phyloP scores from a whole-genome alignment of 1,140 invertebrate species.

The Brachionus paranguensis region DNA sequence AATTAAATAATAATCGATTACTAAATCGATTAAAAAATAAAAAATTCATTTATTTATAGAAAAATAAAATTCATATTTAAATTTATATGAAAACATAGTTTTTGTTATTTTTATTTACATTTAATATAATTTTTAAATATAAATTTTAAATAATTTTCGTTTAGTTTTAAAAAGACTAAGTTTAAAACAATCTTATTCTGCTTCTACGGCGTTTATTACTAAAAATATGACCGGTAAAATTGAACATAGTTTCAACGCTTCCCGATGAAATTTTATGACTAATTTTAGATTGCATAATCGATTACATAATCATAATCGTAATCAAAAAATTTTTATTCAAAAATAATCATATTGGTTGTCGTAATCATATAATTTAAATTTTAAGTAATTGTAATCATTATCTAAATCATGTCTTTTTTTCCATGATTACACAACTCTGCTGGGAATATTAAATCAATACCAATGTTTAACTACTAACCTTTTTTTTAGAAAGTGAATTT shows the following conservation, averaged over 20 bases:
- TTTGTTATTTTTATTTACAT: not conserved
- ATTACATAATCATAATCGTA: not conserved
- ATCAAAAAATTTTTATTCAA: not conserved
- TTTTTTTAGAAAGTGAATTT: too few species aligned
- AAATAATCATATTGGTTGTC: not conserved
- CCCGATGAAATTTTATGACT: not conserved
- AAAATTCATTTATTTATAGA: not conserved
- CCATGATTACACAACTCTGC: not conserved
- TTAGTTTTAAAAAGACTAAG: not conserved
- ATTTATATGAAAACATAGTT: not conserved
- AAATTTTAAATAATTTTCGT: not conserved
- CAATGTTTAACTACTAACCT: too few species aligned
- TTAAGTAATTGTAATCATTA: not conserved
- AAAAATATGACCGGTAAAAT: not conserved
- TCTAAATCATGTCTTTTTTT: not conserved
- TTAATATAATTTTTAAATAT: not conserved
- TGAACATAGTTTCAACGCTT: not conserved
- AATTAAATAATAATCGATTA: not conserved
- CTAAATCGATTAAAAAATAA: not conserved
- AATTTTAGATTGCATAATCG: not conserved
- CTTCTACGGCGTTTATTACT: not conserved
- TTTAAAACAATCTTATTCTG: not conserved
- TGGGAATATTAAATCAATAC: too few species aligned
- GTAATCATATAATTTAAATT: not conserved
- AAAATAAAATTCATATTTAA: not conserved